Evolutionary conservation across 2,113 vertebrate genomes (phyloP), one percentile per base, ranked within the genome.

Genomic region (Piaya cayana): DNA sequence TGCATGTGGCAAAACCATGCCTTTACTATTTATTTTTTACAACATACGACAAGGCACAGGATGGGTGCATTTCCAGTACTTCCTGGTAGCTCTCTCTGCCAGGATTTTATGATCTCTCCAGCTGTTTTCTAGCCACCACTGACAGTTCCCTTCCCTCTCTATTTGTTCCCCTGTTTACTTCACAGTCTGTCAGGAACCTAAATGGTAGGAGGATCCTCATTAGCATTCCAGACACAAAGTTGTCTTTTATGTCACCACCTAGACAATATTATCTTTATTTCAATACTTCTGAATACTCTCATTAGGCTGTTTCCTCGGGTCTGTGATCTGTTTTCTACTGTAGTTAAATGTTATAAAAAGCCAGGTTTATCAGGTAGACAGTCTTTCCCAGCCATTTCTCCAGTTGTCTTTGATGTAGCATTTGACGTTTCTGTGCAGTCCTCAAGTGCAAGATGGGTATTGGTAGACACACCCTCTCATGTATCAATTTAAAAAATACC

Each of bases 251-350:
- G 83, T 90, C 87, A 93, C 59, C 74, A 82, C 43, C 81, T 82
- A 96, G 88, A 82, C 87, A 90, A 79, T 88, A 93, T 92, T 96
- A 95, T 92, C 91, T 96, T 84, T 94, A 96, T 89, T 96, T 96
- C 82, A 95, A 82, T 87, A 94, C 67, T 84, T 93, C 88, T 85
- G 88, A 96, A 96, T 59, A 82, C 82, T 77, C 86, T 90, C 81
- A 93, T 97, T 94, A 96, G 82, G 82, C 80, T 93, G 82, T 80
- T 96, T 94, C 76, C 81, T 93, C 91, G 85, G 59, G 82, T 77
- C 81, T 92, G 81, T 91, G 64, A 92, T 93, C 77, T 92, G 71
- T 88, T 96, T 91, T 90, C 87, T 82, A 56, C 90, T 39, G 34
- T 55, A 92, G 80, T 64, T 95, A 62, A 91, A 82, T 92, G 87